Percentiles rank a stretch among this genome's conserved stretches.
Evolutionary conservation across 1,140 invertebrate genomes (phyloP).

Genomic region (Atta colombica): DNA sequence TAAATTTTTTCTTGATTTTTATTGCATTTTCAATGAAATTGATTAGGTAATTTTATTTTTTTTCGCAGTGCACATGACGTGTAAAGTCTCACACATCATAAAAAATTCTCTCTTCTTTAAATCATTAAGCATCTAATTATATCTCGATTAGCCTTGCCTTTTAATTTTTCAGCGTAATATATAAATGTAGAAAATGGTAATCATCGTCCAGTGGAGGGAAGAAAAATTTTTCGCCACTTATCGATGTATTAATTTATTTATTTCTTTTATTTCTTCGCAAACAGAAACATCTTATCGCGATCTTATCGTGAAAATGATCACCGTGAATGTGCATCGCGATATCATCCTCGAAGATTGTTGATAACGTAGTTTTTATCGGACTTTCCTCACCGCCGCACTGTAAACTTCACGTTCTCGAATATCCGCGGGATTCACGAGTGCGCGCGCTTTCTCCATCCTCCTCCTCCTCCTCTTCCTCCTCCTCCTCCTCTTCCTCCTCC

Average conservation of each 20-base stretch:
- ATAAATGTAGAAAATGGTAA: not conserved
- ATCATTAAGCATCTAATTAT: not conserved
- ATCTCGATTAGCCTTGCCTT: not conserved
- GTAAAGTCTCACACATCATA: too few relatives aligned
- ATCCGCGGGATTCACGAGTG: not conserved
- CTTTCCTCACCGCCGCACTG: not conserved
- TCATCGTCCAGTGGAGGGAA: not conserved
- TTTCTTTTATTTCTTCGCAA: not conserved
- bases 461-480: too few relatives aligned
- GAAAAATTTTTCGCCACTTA: not conserved
- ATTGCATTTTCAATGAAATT: too few relatives aligned
- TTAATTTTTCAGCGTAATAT: not conserved
- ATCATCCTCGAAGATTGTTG: not conserved
- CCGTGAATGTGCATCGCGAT: not conserved
- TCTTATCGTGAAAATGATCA: not conserved
- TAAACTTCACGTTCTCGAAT: not conserved
- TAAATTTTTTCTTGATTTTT: not conserved
- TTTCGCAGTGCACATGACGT: not conserved
- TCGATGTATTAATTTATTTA: not conserved
- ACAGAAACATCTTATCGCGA: not conserved
- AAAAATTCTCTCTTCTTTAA: not conserved
- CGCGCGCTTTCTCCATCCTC: constrained; percentile 53
- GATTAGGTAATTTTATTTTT: not conserved
- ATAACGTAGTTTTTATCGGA: not conserved
- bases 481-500: not conserved